Evolutionary conservation across 1,140 invertebrate genomes (phyloP).

Genomic region (Coelopa frigida): DNA sequence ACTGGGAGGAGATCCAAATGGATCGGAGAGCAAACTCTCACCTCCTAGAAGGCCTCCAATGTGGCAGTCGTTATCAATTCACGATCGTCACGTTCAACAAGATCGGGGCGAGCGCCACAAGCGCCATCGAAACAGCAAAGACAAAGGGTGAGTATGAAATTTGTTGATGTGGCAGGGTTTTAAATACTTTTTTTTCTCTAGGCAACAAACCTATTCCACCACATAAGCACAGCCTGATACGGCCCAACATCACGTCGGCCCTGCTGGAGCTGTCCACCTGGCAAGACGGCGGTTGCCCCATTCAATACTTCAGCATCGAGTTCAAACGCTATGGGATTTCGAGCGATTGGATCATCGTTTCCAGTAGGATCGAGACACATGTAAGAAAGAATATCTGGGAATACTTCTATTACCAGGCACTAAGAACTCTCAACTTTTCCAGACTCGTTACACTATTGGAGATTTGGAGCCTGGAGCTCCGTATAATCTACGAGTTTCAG

Average conservation of each 20-base stretch:
- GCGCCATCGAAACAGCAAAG: conserved; percentile 50
- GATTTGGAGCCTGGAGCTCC: conserved; percentile 59
- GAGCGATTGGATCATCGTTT: conserved; percentile 49
- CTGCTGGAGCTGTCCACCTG: conserved; percentile 56
- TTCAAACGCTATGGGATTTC: conserved; percentile 49
- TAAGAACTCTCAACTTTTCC: too few species aligned
- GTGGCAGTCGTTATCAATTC: conserved; percentile 65
- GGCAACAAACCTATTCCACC: conserved; percentile 52
- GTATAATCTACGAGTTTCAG: conserved; percentile 59
- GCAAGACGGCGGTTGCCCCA: conserved; percentile 59
- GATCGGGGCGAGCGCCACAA: conserved; percentile 61
- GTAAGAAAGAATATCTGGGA: conserved; percentile 22
- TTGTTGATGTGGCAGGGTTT: too few species aligned
- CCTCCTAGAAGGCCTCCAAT: conserved; percentile 56
- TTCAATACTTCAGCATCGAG: conserved; percentile 57
- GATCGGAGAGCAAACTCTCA: conserved; percentile 55
- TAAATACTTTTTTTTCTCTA: too few species aligned
- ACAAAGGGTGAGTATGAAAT: conserved; percentile 49
- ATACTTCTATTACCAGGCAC: too few species aligned
- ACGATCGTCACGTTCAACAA: conserved; percentile 62
- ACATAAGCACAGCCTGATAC: conserved; percentile 47
- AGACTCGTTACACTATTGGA: conserved; percentile 49
- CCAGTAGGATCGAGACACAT: conserved; percentile 48
- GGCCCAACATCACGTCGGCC: conserved; percentile 55
- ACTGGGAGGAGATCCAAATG: conserved; percentile 55